These are phyloP conservation scores for Eupithecia insigniata DNA, from an alignment of 2,888 invertebrate species.

Conservation along the genomic window DNA sequence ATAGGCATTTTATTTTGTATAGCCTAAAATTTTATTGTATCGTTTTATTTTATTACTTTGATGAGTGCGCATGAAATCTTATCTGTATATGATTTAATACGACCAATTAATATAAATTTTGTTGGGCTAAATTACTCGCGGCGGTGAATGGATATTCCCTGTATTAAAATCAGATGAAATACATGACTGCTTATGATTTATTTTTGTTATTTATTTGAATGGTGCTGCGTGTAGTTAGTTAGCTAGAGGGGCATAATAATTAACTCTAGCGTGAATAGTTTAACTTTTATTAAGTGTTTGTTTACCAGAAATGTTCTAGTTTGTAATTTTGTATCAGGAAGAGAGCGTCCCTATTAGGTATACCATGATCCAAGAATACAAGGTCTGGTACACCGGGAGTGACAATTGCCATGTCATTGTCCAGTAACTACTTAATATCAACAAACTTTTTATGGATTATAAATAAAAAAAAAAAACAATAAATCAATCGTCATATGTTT, in stretches of 20 bases:
- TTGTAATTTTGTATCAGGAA: neutral
- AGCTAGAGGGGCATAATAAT: neutral
- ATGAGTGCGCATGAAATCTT: conserved; percentile 29
- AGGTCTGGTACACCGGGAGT: no score
- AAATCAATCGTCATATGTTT: no score
- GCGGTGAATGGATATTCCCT: neutral
- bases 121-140: conserved; percentile 1
- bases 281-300: neutral
- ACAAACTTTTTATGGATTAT: no score
- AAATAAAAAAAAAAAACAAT: no score
- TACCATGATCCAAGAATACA: no score
- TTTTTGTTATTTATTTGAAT: neutral
- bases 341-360: neutral
- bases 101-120: conserved; percentile 16
- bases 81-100: conserved; percentile 21
- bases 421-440: no score
- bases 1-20: conserved; percentile 56
- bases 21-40: conserved; percentile 42
- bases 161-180: neutral
- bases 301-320: neutral
- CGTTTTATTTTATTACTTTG: conserved; percentile 41
- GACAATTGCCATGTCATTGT: no score
- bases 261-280: neutral
- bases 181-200: neutral
- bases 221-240: neutral